These are phyloP conservation scores for Lateolabrax maculatus DNA, from an alignment of 2,797 vertebrate genomes.

Conservation along the genomic window DNA sequence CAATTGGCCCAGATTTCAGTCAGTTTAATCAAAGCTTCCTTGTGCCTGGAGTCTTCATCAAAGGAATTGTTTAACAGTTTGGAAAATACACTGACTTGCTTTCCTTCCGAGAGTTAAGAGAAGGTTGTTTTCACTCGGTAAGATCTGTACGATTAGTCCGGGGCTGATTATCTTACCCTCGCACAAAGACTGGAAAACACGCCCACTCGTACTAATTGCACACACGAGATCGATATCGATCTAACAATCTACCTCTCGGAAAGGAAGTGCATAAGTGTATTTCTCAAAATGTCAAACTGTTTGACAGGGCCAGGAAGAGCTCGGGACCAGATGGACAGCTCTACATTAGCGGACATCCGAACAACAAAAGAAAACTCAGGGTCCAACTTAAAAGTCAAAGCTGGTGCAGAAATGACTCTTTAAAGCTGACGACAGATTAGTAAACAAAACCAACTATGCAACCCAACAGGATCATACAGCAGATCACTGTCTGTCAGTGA, in stretches of 20 bases:
- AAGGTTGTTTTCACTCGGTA: background rate
- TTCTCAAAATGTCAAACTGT: conserved; percentile 7
- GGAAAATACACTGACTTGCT: background rate
- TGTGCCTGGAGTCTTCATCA: conserved; percentile 18
- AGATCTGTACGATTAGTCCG: background rate
- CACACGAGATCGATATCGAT: background rate
- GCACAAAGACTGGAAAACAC: background rate
- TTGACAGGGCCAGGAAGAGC: background rate
- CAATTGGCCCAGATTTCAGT: conserved; percentile 23
- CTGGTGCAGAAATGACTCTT: conserved; percentile 40
- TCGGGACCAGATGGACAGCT: conserved; percentile 12
- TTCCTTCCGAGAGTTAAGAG: background rate
- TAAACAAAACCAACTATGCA: conserved; percentile 69
- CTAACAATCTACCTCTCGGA: background rate
- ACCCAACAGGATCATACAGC: conserved; percentile 56
- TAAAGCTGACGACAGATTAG: conserved; percentile 26
- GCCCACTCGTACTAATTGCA: background rate
- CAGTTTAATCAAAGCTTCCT: conserved; percentile 25
- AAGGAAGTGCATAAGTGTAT: background rate
- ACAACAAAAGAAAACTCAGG: conserved; percentile 51
- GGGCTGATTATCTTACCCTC: background rate
- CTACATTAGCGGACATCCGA: background rate
- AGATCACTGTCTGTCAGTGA: conserved; percentile 28
- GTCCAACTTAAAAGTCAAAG: conserved; percentile 53
- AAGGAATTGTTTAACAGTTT: conserved; percentile 11